A percentile compares a stretch with the other conserved stretches of the same genome.
Evolutionary conservation across 1,140 invertebrate genomes (phyloP).

Genomic region (Hypsibius dujardini): DNA sequence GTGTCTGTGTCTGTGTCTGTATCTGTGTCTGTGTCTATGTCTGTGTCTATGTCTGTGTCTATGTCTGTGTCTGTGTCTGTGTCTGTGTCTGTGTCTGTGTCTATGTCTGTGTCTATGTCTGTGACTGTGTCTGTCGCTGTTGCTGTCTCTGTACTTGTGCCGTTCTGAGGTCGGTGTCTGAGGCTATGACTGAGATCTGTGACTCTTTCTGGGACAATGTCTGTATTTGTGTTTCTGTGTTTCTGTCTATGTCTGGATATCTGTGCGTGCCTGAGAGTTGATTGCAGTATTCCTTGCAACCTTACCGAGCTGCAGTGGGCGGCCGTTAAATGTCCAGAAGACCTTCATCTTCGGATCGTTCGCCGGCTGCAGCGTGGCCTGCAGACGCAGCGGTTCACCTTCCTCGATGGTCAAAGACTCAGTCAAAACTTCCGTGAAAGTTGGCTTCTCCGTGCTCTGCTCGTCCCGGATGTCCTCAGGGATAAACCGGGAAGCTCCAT

Average conservation of each 20-base stretch:
- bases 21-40: no score
- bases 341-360: slow-evolving; percentile 89
- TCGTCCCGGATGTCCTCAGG: neutral
- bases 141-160: no score
- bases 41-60: no score
- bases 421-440: neutral
- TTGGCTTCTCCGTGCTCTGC: slow-evolving; percentile 6
- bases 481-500: neutral
- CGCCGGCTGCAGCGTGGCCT: slow-evolving; percentile 73
- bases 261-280: neutral
- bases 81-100: no score
- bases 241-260: no score
- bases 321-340: slow-evolving; percentile 91
- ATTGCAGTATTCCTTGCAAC: neutral
- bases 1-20: no score
- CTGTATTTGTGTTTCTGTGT: no score
- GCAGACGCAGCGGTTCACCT: slow-evolving; percentile 39
- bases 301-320: slow-evolving; percentile 63
- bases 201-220: no score
- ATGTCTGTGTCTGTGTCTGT: no score
- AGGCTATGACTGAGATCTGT: no score
- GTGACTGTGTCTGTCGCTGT: no score
- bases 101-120: no score
- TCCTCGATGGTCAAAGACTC: slow-evolving; percentile 1
- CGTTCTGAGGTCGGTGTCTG: neutral